Conservation (phyloP, 2,888 invertebrate genomes). For the Merodon equestris region DNA sequence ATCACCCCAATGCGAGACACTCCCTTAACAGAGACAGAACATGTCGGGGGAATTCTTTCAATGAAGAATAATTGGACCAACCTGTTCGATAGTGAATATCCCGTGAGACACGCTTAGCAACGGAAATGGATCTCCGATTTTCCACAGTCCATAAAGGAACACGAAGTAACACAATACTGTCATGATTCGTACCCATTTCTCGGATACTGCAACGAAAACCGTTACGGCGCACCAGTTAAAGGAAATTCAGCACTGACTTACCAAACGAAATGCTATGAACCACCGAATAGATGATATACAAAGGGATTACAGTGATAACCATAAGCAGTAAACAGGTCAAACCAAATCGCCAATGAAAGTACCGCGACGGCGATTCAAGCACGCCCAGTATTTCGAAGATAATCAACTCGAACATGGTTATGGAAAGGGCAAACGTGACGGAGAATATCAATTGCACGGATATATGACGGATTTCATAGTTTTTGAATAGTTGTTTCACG, state of each 20-base stretch:
- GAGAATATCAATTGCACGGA: slow-evolving; percentile 98
- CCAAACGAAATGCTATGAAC: slow-evolving; percentile 93
- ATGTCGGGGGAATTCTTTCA: neutral
- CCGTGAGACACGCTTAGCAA: slow-evolving; percentile 97
- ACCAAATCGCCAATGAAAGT: slow-evolving; percentile 93
- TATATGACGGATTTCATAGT: slow-evolving; percentile 98
- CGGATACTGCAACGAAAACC: slow-evolving; percentile 81
- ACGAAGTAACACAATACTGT: slow-evolving; percentile 92
- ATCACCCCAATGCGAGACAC: slow-evolving; percentile 99
- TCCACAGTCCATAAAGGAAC: slow-evolving; percentile 98
- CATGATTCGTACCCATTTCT: slow-evolving; percentile 87
- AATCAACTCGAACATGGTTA: slow-evolving; percentile 99
- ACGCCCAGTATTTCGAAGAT: slow-evolving; percentile 99
- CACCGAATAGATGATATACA: slow-evolving; percentile 97
- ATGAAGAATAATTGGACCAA: slow-evolving; percentile 24
- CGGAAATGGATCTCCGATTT: slow-evolving; percentile 99
- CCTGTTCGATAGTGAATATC: slow-evolving; percentile 81
- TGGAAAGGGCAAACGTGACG: slow-evolving; percentile 95
- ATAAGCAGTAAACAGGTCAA: slow-evolving; percentile 94
- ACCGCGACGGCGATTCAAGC: slow-evolving; percentile 90
- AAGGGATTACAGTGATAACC: slow-evolving; percentile 97
- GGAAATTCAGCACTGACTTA: slow-evolving; percentile 78
- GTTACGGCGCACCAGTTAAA: neutral
- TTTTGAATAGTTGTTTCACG: slow-evolving; percentile 96
- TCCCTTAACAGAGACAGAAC: slow-evolving; percentile 81